phyloP scores from a whole-genome alignment of 2,888 invertebrate genomes.

The Lepidocyrtoides sp. region DNA sequence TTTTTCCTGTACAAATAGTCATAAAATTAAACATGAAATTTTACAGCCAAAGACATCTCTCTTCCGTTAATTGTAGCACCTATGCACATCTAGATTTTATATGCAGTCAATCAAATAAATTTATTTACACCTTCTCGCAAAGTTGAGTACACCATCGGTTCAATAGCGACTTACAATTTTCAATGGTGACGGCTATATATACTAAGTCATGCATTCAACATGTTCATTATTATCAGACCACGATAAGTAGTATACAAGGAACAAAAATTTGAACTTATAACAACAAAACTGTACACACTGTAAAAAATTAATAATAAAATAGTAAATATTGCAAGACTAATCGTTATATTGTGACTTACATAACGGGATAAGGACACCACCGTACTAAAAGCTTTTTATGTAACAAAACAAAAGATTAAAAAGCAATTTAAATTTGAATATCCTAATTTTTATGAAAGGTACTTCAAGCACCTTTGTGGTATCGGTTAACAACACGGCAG shows the following conservation, averaged over 20 bases:
- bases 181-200: background rate
- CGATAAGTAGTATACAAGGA: background rate
- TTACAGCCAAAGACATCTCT: slow-evolving; percentile 26
- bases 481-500: background rate
- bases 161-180: background rate
- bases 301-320: background rate
- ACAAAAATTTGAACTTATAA: background rate
- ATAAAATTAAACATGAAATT: slow-evolving; percentile 33
- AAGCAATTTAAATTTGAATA: slow-evolving; percentile 12
- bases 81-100: background rate
- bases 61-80: slow-evolving; percentile 27
- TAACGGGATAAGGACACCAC: background rate
- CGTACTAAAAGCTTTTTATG: slow-evolving; percentile 29
- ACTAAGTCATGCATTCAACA: background rate
- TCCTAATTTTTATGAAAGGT: background rate
- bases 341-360: background rate
- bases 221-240: background rate
- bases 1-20: slow-evolving; percentile 44
- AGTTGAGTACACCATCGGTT: background rate
- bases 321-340: background rate
- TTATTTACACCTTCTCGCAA: slow-evolving; percentile 49
- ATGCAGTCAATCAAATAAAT: background rate
- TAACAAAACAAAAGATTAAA: background rate
- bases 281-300: background rate
- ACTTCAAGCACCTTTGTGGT: background rate